Conservation (phyloP, 2,113 vertebrate genomes). For the Romanogobio albipinnatus region DNA sequence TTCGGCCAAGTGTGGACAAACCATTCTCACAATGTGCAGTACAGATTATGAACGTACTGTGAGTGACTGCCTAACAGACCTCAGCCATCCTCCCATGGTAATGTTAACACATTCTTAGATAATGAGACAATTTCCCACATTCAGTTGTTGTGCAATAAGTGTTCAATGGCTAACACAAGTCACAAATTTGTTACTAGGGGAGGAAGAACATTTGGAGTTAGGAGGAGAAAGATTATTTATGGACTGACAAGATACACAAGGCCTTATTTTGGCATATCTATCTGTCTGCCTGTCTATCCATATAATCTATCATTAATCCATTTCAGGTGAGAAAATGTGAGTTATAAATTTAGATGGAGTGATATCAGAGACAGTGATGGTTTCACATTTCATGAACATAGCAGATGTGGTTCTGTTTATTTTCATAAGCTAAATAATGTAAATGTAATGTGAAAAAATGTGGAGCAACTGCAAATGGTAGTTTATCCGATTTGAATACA, state of each 20-base stretch:
- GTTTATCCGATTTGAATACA: slow-evolving; percentile 15
- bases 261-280: not conserved
- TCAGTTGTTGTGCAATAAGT: slow-evolving; percentile 17
- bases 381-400: not conserved
- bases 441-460: not conserved
- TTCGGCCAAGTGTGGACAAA: slow-evolving; percentile 4
- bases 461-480: not conserved
- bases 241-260: not conserved
- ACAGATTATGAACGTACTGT: not conserved
- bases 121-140: slow-evolving; percentile 21
- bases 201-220: not conserved
- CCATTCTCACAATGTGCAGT: not conserved
- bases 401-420: no score
- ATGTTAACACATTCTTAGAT: slow-evolving; percentile 21
- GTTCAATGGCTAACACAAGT: slow-evolving; percentile 3
- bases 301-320: not conserved
- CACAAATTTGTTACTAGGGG: not conserved
- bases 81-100: not conserved
- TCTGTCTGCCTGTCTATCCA: not conserved
- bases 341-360: not conserved
- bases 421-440: not conserved
- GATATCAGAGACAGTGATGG: not conserved
- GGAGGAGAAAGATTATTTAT: not conserved
- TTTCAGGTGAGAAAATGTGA: not conserved
- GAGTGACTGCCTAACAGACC: not conserved